A percentile compares a stretch with the other conserved stretches of the same genome.
Evolutionary conservation across 2,888 invertebrate species (phyloP).

Genomic region (Lasioglossum vierecki): DNA sequence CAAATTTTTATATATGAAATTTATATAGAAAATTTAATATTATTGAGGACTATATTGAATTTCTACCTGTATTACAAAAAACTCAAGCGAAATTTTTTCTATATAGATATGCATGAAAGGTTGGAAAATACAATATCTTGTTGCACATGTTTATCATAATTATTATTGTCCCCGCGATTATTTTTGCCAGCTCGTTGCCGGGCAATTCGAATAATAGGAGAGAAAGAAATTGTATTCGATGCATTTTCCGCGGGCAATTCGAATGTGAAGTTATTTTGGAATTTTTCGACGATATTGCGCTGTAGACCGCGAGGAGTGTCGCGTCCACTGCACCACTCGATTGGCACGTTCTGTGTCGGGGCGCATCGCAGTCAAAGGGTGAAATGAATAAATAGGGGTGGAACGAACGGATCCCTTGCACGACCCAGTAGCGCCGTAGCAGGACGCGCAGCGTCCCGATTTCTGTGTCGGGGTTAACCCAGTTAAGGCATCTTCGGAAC

Average conservation of each 20-base stretch:
- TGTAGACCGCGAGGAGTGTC: neutral
- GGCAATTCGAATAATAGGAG: neutral
- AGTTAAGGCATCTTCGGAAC: constrained; percentile 64
- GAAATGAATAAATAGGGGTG: constrained; percentile 1
- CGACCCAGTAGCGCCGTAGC: constrained; percentile 38
- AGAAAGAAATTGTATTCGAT: neutral
- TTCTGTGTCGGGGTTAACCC: constrained; percentile 62
- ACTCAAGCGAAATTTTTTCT: too few relatives aligned
- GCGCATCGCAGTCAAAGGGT: constrained; percentile 7
- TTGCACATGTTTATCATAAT: too few relatives aligned
- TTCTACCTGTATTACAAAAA: too few relatives aligned
- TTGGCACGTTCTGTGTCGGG: neutral
- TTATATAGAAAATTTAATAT: too few relatives aligned
- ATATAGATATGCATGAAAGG: too few relatives aligned
- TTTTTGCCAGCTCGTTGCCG: neutral
- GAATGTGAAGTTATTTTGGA: neutral
- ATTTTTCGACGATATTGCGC: neutral
- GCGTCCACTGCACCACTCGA: neutral
- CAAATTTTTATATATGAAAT: too few relatives aligned
- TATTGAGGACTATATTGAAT: too few relatives aligned
- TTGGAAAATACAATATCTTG: too few relatives aligned
- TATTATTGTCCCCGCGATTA: neutral
- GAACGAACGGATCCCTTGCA: constrained; percentile 30
- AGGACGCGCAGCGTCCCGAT: constrained; percentile 46
- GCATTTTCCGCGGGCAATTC: neutral